Conservation (phyloP, 2,888 invertebrate genomes). For the Norana najaformis region DNA sequence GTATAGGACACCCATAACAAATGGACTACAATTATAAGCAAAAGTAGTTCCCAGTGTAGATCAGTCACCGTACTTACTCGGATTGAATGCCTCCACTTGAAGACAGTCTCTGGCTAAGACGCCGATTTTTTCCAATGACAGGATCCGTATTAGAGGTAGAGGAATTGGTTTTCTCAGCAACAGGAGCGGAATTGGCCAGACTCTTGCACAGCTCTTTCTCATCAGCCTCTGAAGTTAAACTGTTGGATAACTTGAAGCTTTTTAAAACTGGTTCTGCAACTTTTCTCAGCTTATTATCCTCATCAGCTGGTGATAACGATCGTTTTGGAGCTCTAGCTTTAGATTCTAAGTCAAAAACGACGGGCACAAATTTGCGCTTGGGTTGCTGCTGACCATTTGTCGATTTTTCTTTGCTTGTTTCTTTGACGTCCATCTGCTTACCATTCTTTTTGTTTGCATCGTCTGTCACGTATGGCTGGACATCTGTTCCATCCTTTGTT, state of each 20-base stretch:
- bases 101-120: slow-evolving; percentile 16
- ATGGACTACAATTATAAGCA: too few relatives aligned
- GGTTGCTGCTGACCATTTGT: not conserved
- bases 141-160: not conserved
- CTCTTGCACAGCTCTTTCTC: not conserved
- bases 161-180: not conserved
- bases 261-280: not conserved
- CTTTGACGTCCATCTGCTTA: too few relatives aligned
- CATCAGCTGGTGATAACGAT: not conserved
- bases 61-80: not conserved
- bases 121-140: not conserved
- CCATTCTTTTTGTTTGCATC: not conserved
- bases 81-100: not conserved
- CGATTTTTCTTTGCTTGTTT: not conserved
- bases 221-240: not conserved
- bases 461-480: not conserved
- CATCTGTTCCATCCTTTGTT: not conserved
- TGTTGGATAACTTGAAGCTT: not conserved
- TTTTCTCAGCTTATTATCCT: not conserved
- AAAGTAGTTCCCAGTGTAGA: too few relatives aligned
- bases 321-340: not conserved
- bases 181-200: not conserved
- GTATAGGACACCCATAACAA: too few relatives aligned
- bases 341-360: not conserved
- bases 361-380: not conserved